Percentiles rank a stretch among this genome's conserved stretches.
These are phyloP conservation scores for Scaptodrosophila latifasciaeformis DNA, from an alignment of 2,888 invertebrate genomes.

Conservation along the genomic window DNA sequence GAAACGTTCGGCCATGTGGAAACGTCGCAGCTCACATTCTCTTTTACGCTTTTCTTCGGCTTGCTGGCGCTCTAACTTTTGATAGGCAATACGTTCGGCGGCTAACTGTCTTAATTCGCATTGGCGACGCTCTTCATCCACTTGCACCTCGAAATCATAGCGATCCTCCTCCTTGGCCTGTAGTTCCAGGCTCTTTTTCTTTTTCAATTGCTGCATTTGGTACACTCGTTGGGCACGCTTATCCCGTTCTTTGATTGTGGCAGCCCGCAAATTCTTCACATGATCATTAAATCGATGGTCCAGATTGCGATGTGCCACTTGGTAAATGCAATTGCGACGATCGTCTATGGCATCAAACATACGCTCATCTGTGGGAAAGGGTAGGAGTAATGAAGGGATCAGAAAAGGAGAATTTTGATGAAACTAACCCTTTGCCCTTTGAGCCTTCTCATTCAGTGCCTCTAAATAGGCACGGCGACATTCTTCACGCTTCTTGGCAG, in stretches of 20 bases:
- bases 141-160: conserved; percentile 1
- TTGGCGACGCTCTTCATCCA: conserved; percentile 31
- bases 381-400: not conserved
- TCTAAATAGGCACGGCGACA: conserved; percentile 34
- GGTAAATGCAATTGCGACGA: conserved; percentile 39
- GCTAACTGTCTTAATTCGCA: conserved; percentile 12
- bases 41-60: conserved; percentile 4
- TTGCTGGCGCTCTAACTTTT: conserved; percentile 24
- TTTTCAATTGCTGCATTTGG: conserved; percentile 15
- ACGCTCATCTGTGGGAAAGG: conserved; percentile 25
- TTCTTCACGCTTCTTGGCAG: conserved; percentile 26
- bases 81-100: conserved; percentile 38
- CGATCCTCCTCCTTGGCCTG: not conserved
- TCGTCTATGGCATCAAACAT: conserved; percentile 46
- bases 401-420: not conserved
- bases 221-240: conserved; percentile 10
- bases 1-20: conserved; percentile 36
- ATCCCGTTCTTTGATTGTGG: not conserved
- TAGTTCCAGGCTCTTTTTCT: not conserved
- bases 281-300: conserved; percentile 18
- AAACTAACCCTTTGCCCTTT: conserved; percentile 36
- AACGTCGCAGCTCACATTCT: conserved; percentile 36
- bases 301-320: conserved; percentile 23
- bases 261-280: conserved; percentile 7
- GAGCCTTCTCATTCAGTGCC: conserved; percentile 31